phyloP scores from a whole-genome alignment of 2,888 invertebrate species.

The Rhabditoides inermis region DNA sequence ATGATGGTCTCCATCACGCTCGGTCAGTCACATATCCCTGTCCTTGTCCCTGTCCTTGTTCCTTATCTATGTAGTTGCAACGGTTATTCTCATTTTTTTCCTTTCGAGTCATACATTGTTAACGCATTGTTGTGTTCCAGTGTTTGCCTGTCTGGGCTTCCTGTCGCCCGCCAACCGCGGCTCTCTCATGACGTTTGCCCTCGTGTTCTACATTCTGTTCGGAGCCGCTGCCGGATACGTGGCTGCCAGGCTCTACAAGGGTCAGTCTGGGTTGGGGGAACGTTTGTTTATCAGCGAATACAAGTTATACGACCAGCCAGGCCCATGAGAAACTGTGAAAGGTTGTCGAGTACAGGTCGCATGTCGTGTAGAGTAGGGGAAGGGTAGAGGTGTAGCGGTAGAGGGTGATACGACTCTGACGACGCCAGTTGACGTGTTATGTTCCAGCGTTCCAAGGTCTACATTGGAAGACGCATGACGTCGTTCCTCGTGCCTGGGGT shows the following conservation, averaged over 20 bases:
- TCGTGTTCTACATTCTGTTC: constrained; percentile 85
- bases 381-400: too few relatives aligned
- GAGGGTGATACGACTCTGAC: constrained; percentile 15
- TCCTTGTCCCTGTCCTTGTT: too few relatives aligned
- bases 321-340: too few relatives aligned
- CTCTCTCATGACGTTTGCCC: constrained; percentile 91
- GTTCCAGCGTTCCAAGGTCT: constrained; percentile 90
- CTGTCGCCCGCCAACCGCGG: constrained; percentile 95
- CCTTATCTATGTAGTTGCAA: too few relatives aligned
- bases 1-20: constrained; percentile 89
- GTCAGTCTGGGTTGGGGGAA: constrained; percentile 57
- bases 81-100: background rate
- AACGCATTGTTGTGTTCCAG: constrained; percentile 54
- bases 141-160: constrained; percentile 93
- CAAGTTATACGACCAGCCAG: too few relatives aligned
- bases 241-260: constrained; percentile 90
- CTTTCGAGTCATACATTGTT: background rate
- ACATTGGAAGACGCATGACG: constrained; percentile 95
- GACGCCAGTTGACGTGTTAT: too few relatives aligned
- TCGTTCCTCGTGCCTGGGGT: constrained; percentile 91
- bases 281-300: too few relatives aligned
- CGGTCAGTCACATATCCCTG: constrained; percentile 55
- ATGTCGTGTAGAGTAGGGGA: too few relatives aligned
- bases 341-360: too few relatives aligned
- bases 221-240: constrained; percentile 93